These are phyloP conservation scores for Tenthredo livida DNA, from an alignment of 2,888 invertebrate genomes.

Conservation along the genomic window DNA sequence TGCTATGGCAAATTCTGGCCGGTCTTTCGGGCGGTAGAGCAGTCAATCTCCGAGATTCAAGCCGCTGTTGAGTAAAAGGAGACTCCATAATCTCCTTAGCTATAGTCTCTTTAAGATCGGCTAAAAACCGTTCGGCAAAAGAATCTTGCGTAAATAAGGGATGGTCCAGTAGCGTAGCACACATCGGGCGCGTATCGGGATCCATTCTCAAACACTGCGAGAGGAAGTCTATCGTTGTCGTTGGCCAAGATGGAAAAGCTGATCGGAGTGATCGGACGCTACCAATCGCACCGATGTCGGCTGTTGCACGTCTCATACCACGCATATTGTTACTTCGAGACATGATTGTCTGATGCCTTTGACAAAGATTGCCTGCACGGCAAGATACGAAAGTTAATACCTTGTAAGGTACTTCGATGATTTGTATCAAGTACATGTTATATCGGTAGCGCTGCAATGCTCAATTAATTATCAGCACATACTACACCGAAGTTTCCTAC, in stretches of 20 bases:
- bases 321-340: conserved; percentile 65
- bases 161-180: conserved; percentile 84
- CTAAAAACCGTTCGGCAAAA: conserved; percentile 85
- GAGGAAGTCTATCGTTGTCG: conserved; percentile 79
- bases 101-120: conserved; percentile 83
- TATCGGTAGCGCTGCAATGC: background rate
- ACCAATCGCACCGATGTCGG: conserved; percentile 65
- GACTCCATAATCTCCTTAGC: conserved; percentile 83
- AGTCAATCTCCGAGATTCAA: conserved; percentile 63
- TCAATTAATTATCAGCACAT: background rate
- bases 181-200: conserved; percentile 83
- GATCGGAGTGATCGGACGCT: conserved; percentile 74
- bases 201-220: conserved; percentile 83
- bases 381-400: background rate
- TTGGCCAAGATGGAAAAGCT: conserved; percentile 76
- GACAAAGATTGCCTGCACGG: conserved; percentile 64
- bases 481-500: background rate
- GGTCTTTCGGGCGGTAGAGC: conserved; percentile 63
- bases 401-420: background rate
- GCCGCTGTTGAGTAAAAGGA: conserved; percentile 77
- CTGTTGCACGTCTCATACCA: conserved; percentile 72
- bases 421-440: too few relatives aligned
- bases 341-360: conserved; percentile 68
- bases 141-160: conserved; percentile 84
- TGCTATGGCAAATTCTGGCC: conserved; percentile 64